Evolutionary conservation across 2,888 invertebrate species (phyloP).

Genomic region (Himalopsyche japonica): DNA sequence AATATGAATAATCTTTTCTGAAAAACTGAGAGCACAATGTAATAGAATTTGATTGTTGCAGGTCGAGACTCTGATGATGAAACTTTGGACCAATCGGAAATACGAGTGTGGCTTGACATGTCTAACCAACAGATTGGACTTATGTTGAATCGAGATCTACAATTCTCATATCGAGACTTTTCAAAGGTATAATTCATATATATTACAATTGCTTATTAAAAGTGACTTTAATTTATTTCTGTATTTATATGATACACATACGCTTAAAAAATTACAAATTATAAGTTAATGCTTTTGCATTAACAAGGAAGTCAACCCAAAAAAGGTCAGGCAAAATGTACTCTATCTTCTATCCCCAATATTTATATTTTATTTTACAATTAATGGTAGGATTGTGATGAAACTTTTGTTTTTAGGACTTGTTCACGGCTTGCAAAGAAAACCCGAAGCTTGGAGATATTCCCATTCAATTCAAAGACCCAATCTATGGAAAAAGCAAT

Average conservation of each 20-base stretch:
- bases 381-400: background rate
- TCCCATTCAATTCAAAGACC: slow-evolving; percentile 85
- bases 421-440: slow-evolving; percentile 73
- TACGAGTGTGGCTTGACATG: slow-evolving; percentile 90
- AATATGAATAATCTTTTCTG: too few relatives aligned
- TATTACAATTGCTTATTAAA: background rate
- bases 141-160: slow-evolving; percentile 83
- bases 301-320: too few relatives aligned
- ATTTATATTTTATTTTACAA: too few relatives aligned
- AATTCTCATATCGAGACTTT: slow-evolving; percentile 85
- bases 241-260: too few relatives aligned
- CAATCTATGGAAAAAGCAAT: slow-evolving; percentile 85
- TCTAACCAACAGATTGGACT: slow-evolving; percentile 94
- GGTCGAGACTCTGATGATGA: slow-evolving; percentile 82
- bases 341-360: too few relatives aligned
- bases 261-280: too few relatives aligned
- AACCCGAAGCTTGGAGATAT: slow-evolving; percentile 87
- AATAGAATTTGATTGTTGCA: slow-evolving; percentile 42
- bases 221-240: too few relatives aligned
- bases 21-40: background rate
- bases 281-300: too few relatives aligned
- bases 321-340: too few relatives aligned
- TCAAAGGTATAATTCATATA: slow-evolving; percentile 57
- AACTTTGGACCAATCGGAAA: slow-evolving; percentile 83
- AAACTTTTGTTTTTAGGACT: slow-evolving; percentile 51